A percentile compares a stretch with the other conserved stretches of the same genome.
These are phyloP conservation scores for Acromyrmex echinatior DNA, from an alignment of 1,140 invertebrate species.

Conservation along the genomic window DNA sequence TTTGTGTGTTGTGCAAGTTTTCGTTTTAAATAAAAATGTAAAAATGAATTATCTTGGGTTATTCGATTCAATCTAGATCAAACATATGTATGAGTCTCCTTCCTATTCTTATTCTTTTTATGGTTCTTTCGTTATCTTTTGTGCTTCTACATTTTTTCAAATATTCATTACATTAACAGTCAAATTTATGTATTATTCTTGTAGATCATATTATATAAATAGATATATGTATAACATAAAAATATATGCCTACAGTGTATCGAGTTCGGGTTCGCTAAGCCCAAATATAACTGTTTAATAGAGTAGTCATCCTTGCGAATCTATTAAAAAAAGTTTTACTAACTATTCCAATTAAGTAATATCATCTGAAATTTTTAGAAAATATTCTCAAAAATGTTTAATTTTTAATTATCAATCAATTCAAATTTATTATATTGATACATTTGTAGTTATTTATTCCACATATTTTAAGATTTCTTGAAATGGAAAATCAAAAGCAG, in stretches of 20 bases:
- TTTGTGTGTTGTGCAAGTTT: not conserved
- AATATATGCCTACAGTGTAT: not conserved
- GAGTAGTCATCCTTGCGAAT: not conserved
- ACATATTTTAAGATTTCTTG: not conserved
- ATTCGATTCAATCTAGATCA: not conserved
- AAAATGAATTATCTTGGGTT: not conserved
- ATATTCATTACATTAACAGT: slow-evolving; percentile 7
- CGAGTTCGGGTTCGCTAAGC: not conserved
- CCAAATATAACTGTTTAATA: not conserved
- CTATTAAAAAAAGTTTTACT: not conserved
- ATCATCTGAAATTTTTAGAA: not conserved
- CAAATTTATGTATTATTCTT: not conserved
- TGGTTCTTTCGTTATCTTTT: not conserved
- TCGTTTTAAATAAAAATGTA: slow-evolving; percentile 1
- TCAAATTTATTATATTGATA: not conserved
- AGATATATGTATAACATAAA: not conserved
- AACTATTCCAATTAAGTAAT: not conserved
- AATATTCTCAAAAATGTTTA: not conserved
- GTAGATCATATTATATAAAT: not conserved
- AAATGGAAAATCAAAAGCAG: not conserved
- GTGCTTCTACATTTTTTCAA: not conserved
- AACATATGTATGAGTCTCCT: not conserved
- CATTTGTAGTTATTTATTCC: not conserved
- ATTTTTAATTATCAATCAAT: not conserved
- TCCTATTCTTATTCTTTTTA: slow-evolving; percentile 18